Percentiles rank a stretch among this genome's conserved stretches.
Conservation (phyloP, 2,888 invertebrate genomes). For the Quadroppia sp. region DNA sequence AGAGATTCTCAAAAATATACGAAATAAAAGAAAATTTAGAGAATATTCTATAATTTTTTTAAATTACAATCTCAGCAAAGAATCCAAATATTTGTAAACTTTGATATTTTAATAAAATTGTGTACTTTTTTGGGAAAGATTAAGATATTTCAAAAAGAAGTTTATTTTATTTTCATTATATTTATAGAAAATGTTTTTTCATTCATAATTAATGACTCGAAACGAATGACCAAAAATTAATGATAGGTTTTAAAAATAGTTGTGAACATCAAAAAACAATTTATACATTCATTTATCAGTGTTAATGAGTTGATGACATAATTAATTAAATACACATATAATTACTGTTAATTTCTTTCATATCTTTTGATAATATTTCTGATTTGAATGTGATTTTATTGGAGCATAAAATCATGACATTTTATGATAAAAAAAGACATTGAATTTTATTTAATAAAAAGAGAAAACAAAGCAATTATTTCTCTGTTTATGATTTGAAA, state of each 20-base stretch:
- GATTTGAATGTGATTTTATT: not conserved
- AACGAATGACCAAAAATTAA: not conserved
- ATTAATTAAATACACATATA: not conserved
- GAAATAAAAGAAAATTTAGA: too few species aligned
- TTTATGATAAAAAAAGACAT: not conserved
- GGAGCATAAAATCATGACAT: not conserved
- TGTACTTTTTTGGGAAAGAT: too few species aligned
- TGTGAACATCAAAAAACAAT: not conserved
- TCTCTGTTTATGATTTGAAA: not conserved
- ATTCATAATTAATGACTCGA: not conserved
- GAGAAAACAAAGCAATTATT: not conserved
- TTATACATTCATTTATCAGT: not conserved
- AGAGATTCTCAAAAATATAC: too few species aligned
- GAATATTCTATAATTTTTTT: too few species aligned
- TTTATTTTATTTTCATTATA: too few species aligned
- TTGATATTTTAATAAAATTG: too few species aligned
- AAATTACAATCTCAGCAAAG: too few species aligned
- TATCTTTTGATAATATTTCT: not conserved
- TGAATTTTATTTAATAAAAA: not conserved
- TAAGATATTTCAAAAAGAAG: too few species aligned
- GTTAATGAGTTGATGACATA: not conserved
- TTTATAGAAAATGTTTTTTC: too few species aligned
- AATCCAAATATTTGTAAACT: too few species aligned
- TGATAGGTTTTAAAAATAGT: not conserved
- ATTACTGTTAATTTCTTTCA: not conserved